Base-by-base conservation (phyloP, 2,888 invertebrate genomes). In the Polyploca ridens region DNA sequence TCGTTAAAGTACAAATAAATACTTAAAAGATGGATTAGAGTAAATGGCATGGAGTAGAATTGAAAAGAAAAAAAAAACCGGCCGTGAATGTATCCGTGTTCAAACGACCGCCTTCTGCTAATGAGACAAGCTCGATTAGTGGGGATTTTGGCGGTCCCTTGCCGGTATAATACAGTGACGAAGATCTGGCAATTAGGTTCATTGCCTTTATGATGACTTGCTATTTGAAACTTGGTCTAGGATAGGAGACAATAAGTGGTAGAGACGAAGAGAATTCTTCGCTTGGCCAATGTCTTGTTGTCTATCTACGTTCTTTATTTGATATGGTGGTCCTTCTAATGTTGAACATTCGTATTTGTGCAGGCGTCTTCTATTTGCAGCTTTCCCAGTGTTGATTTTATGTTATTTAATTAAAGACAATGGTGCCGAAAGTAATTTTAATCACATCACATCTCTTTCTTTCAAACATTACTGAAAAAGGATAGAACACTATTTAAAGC, bases 71-170 rank as follows among this genome's bases (percentile, higher is more conserved):
- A 80, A 82, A 81, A 81, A 81, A 79, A 72, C 69, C 74, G 81
- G 71, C 82, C 81, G 69, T 81, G 79, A 81, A 69, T 78, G 74
- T 82, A 83, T 82, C 82, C 82, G 81, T 76, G 79, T 83, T 69
- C 77, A 77, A 81, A 82, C 76, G 75, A 78, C 75, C 77, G 71
- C 75, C 78, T 86, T 82, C 78, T 76, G 73, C 77, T 86, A 86
- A 87, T 85, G 85, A 86, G 81, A 70, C 76, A 72, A 70, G 74
- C 81, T 78, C 81, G 80, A 82, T 85, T 84, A 83, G 79, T 72
- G 75, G 66, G 80, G 77, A 81, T 82, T 80, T 83, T 66, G 78
- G 67, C 66, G 67, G 65, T 66, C 66, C 62, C 33, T 61, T 61
- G 57, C 33, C 44, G 5, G 58, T 33, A 35, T 44, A 58, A n/a